Conservation (phyloP, 2,888 invertebrate genomes). For the Cordylochernes scorpioides region DNA sequence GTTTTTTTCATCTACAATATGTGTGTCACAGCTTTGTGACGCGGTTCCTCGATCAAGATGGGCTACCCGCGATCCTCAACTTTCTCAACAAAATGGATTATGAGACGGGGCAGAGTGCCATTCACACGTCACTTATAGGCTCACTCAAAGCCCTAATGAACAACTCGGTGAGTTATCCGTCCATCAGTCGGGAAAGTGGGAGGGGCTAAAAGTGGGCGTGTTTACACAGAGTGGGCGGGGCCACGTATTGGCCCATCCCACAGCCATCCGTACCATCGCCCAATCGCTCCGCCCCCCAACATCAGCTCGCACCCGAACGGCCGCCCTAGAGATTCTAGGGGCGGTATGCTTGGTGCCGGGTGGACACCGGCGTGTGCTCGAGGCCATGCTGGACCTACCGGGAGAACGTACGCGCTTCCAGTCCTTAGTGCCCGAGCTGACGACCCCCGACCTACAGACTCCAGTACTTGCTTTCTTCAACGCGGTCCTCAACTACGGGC, state of each 20-base stretch:
- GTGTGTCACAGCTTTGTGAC: slow-evolving; percentile 48
- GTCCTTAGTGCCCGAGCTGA: no score
- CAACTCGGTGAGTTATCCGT: slow-evolving; percentile 53
- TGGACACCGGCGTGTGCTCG: slow-evolving; percentile 77
- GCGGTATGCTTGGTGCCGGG: slow-evolving; percentile 89
- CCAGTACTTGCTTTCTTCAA: slow-evolving; percentile 95
- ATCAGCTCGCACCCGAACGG: slow-evolving; percentile 77
- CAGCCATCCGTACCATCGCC: slow-evolving; percentile 75
- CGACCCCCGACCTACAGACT: slow-evolving; percentile 72
- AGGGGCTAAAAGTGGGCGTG: no score
- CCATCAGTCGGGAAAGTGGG: no score
- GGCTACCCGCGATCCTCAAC: slow-evolving; percentile 46
- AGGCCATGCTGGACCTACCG: slow-evolving; percentile 79
- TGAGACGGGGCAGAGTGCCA: slow-evolving; percentile 43
- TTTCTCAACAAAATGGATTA: slow-evolving; percentile 49
- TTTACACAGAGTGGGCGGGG: slow-evolving; percentile 69
- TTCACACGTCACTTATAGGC: slow-evolving; percentile 74
- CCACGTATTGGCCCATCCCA: slow-evolving; percentile 79
- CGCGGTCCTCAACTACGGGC: slow-evolving; percentile 79
- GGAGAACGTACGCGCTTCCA: slow-evolving; percentile 79
- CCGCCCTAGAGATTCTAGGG: slow-evolving; percentile 80
- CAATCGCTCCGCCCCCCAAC: slow-evolving; percentile 66
- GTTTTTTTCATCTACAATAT: no score
- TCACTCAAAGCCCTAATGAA: slow-evolving; percentile 92
- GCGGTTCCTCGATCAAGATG: slow-evolving; percentile 67